Base-by-base conservation (phyloP, 1,140 invertebrate species). In the Nasonia giraulti region DNA sequence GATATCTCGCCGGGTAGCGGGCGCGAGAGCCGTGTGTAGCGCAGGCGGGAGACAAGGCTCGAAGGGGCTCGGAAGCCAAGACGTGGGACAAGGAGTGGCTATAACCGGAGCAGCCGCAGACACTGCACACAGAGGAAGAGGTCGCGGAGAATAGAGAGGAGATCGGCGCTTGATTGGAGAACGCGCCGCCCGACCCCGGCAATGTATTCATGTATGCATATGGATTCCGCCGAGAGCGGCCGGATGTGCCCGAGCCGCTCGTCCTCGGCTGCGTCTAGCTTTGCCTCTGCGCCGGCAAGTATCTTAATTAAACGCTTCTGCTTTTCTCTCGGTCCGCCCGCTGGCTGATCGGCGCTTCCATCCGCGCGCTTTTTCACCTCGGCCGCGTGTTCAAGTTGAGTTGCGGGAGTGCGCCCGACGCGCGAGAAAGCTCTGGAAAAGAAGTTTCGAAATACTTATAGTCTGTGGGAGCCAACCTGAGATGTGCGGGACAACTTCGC, bases 201-300 rank as follows among this genome's bases (percentile, higher is more conserved):
- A 89, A 89, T 89, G 86, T 89, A 89, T 89, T 89, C 88, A 89
- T 89, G 86, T 89, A 89, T 89, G 89, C 88, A 89, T 89, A 89
- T 89, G 88, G 88, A 89, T 89, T 89, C 89, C 77, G 81, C 2
- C 3, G 37, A 75, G n/a, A 47, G 62, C 8, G 33, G 23, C 44
- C 17, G 33, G n/a, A 10, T n/a, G n/a, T 20, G 6, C 33, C 33
- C 33, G 33, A 37, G 33, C 33, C 33, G 33, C 33, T 37, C 33
- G 33, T 37, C 27, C 27, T 27, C 33, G 33, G 3, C 33, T 6
- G 33, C 47, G 0, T 33, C 40, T 12, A 17, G 69, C 69, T 71
- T 40, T 75, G 75, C 31, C 27, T 27, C 33, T 37, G 33, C 44
- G 10, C 23, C 75, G 17, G 73, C 37, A 50, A 77, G 55, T 50